Evolutionary conservation across 2,888 invertebrate genomes (phyloP), one percentile per base, ranked within the genome.

Genomic region (Drosophila melanosoma): DNA sequence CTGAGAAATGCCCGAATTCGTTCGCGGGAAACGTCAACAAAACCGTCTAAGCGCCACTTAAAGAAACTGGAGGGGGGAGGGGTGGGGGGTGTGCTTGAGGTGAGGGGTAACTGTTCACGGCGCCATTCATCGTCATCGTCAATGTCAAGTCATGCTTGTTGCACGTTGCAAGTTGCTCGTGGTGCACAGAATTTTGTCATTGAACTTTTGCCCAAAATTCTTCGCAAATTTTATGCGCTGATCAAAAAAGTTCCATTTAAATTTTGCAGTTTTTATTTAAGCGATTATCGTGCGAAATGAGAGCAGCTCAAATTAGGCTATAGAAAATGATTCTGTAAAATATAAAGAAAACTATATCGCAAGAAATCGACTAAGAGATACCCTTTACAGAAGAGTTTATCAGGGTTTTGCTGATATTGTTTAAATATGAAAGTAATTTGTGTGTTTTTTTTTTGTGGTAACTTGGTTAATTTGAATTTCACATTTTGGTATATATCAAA

Each of bases 71-170:
- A n/a, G n/a, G n/a, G n/a, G 11, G 36, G 20, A 12, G 29, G 2
- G 10, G 23, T 38, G n/a, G 2, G 23, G 6, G 23, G 54, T 26
- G 26, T 26, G 26, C n/a, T 26, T 26, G 26, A 32, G 6, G 5
- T 32, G 42, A 23, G 32, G 20, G 11, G 3, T 29, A 51, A 32
- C 26, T 82, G 87, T 86, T 89, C 86, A 91, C 90, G 92, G 91
- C 92, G 92, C 92, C 92, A 92, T 90, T 91, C 91, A 91, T 90
- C 87, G 89, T 91, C 52, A 57, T 60, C 64, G 75, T 52, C 60
- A 89, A 88, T 1, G 81, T 72, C 26, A 26, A 4, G 23, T 26
- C 26, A 26, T 66, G 17, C 65, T 36, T 12, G 51, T 29, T 52
- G 33, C 23, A 49, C 17, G 48, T 26, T 26, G 17, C 48, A 36